Percentiles rank a stretch among this genome's conserved stretches.
Conservation (phyloP, 1,140 invertebrate genomes). For the Aethina tumida region DNA sequence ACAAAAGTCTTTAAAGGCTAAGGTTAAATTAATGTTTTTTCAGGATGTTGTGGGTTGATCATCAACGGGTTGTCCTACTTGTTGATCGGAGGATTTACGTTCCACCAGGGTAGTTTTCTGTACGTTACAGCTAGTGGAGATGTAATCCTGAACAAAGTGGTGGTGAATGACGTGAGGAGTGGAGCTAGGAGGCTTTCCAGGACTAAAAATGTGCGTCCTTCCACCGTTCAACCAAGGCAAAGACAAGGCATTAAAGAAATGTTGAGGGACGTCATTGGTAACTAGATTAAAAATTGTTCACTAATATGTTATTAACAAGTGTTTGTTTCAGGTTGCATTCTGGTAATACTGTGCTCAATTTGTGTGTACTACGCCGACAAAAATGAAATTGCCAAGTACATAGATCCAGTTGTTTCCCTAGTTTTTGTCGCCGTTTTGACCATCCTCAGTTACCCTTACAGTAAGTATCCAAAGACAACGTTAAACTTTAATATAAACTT, state of each 20-base stretch:
- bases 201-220: constrained; percentile 25
- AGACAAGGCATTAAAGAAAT: constrained; percentile 46
- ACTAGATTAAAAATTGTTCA: constrained; percentile 1
- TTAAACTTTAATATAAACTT: background rate
- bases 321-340: constrained; percentile 45
- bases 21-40: constrained; percentile 2
- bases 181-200: constrained; percentile 41
- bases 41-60: constrained; percentile 44
- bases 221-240: constrained; percentile 34
- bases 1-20: background rate
- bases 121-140: constrained; percentile 55
- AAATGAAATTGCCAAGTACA: constrained; percentile 52
- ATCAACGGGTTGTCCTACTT: constrained; percentile 63
- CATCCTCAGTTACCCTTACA: constrained; percentile 60
- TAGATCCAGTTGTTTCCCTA: constrained; percentile 63
- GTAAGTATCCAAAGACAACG: constrained; percentile 49
- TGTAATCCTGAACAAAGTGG: constrained; percentile 48
- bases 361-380: constrained; percentile 53
- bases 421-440: constrained; percentile 53
- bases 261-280: constrained; percentile 49
- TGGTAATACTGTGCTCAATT: constrained; percentile 56
- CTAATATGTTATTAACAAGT: background rate
- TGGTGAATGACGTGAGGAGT: constrained; percentile 38
- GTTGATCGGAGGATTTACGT: constrained; percentile 68
- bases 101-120: constrained; percentile 64